These are phyloP conservation scores for Novumbra hubbsi DNA, from an alignment of 2,797 vertebrate genomes.

Conservation along the genomic window DNA sequence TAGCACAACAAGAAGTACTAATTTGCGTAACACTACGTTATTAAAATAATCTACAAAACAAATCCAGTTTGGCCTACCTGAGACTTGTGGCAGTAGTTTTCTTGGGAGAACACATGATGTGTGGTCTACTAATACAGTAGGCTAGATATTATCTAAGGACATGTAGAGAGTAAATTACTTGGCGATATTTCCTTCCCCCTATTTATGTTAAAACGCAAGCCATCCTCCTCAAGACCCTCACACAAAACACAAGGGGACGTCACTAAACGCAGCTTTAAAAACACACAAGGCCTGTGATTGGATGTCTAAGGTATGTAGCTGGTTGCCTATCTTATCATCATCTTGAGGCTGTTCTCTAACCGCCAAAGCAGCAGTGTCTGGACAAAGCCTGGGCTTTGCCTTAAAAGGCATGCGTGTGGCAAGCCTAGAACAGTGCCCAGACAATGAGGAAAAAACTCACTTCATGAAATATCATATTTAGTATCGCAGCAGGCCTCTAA, in stretches of 20 bases:
- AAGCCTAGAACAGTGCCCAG: neutral
- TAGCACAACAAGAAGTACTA: neutral
- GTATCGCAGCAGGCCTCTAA: neutral
- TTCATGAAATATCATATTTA: neutral
- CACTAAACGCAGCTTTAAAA: slow-evolving; percentile 37
- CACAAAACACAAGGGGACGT: neutral
- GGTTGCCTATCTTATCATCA: slow-evolving; percentile 46
- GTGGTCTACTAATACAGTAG: neutral
- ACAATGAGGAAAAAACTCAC: neutral
- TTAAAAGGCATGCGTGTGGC: slow-evolving; percentile 48
- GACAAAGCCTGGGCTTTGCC: slow-evolving; percentile 22
- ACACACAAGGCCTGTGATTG: slow-evolving; percentile 47
- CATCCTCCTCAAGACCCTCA: slow-evolving; percentile 16
- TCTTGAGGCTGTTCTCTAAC: slow-evolving; percentile 19
- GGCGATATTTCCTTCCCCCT: slow-evolving; percentile 17
- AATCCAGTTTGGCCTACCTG: slow-evolving; percentile 40
- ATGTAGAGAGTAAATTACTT: neutral
- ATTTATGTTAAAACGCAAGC: slow-evolving; percentile 33
- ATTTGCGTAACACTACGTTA: neutral
- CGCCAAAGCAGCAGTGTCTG: slow-evolving; percentile 11
- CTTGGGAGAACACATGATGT: slow-evolving; percentile 49
- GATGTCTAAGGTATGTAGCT: slow-evolving; percentile 22
- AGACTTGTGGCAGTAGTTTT: slow-evolving; percentile 41
- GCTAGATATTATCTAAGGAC: slow-evolving; percentile 11
- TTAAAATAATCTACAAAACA: neutral